Evolutionary conservation across 2,113 vertebrate species (phyloP), one percentile per base, ranked within the genome.

Genomic region (Trachemys scripta): DNA sequence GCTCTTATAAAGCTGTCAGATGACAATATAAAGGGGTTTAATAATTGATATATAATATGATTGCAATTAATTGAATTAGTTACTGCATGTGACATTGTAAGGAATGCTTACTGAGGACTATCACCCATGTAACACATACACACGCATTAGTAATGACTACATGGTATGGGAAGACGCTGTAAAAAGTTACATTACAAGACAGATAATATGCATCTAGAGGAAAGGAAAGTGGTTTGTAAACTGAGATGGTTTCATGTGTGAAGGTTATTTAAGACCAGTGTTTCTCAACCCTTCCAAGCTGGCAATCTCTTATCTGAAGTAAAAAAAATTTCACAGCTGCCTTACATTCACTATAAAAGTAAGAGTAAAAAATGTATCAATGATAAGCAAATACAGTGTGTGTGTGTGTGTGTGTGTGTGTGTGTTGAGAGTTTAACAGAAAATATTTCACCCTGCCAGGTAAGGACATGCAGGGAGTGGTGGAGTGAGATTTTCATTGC

Each of bases 21-120:
- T 84, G 72, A 69, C 42, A 2, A 0, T 72, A 51, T 51, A 65
- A 80, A 86, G 59, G 20, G 11, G n/a, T 75, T 42, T 75, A 76
- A 38, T 45, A 76, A 76, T 45, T 45, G 54, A 22, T 50, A 72
- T 90, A 88, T 92, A 88, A 85, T 50, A 94, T 51, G 59, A 79
- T 45, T 75, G 31, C 12, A 88, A 75, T 85, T 80, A 91, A 57
- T 31, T 88, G 79, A 69, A 89, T 87, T 84, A 57, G 31, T 49
- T 89, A 83, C 85, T n/a, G 59, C 88, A 90, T 72, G 79, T 83
- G 79, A 56, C 57, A 80, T 84, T 91, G 90, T 53, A 93, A 84
- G 86, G 86, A 86, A 84, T 83, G 35, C 65, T 88, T 75, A 69
- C 3, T 57, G 49, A 59, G 59, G 72, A 87, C 84, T 62, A 87